Percentiles rank a stretch among this genome's conserved stretches.
phyloP scores from a whole-genome alignment of 2,888 invertebrate species.

The Caenorhabditis panamensis region DNA sequence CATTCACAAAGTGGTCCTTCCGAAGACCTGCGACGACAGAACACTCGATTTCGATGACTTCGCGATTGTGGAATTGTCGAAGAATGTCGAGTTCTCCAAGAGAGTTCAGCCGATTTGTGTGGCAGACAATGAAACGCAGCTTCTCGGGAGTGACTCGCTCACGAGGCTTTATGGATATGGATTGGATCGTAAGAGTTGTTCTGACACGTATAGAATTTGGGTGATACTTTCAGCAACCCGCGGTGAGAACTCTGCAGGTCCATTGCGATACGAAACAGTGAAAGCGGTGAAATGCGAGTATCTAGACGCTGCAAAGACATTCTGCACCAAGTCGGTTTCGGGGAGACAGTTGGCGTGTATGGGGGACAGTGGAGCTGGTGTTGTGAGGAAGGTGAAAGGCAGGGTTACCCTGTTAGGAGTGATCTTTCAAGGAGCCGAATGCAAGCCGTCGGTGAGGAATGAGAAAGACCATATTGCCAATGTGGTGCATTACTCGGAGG shows the following conservation, averaged over 20 bases:
- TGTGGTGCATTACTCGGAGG: constrained; percentile 20
- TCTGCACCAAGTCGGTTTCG: constrained; percentile 24
- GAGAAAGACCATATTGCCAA: constrained; percentile 27
- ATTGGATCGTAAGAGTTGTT: constrained; percentile 28
- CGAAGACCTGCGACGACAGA: constrained; percentile 38
- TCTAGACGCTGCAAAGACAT: neutral
- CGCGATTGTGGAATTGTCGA: constrained; percentile 43
- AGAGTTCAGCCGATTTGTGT: constrained; percentile 31
- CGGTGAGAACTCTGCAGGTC: constrained; percentile 9
- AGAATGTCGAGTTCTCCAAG: constrained; percentile 18
- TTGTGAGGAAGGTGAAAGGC: constrained; percentile 15
- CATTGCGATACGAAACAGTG: constrained; percentile 38
- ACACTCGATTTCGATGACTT: constrained; percentile 42
- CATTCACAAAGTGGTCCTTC: constrained; percentile 35
- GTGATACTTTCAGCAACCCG: constrained; percentile 10
- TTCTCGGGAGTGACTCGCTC: neutral
- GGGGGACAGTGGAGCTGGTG: constrained; percentile 49
- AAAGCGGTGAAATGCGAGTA: constrained; percentile 11
- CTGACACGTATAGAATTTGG: neutral
- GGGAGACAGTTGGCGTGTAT: constrained; percentile 37
- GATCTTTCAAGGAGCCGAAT: constrained; percentile 23
- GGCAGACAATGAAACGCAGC: neutral
- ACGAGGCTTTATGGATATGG: constrained; percentile 45
- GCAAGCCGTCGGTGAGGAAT: constrained; percentile 1
- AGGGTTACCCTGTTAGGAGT: constrained; percentile 33